A percentile compares a stretch with the other conserved stretches of the same genome.
These are phyloP conservation scores for Ennomos erosarius DNA, from an alignment of 2,888 invertebrate genomes.

Conservation along the genomic window DNA sequence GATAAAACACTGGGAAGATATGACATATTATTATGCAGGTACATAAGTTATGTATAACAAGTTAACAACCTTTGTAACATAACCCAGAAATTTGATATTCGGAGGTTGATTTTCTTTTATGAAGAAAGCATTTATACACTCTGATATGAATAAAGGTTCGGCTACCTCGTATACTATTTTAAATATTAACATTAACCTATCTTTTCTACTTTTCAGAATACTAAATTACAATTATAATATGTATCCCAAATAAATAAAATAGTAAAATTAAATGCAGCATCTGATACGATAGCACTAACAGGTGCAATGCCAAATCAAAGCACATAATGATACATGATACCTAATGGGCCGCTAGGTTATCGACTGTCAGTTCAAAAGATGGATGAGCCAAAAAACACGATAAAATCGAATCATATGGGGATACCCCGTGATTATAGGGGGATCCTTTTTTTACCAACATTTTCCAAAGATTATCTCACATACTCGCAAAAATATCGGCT, in stretches of 20 bases:
- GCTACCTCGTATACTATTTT: no score
- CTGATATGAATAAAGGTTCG: no score
- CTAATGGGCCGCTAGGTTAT: constrained; percentile 44
- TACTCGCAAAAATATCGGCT: constrained; percentile 30
- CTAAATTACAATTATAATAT: neutral
- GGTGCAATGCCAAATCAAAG: constrained; percentile 16
- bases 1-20: no score
- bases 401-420: constrained; percentile 48
- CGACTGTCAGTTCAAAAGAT: constrained; percentile 47
- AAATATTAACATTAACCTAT: no score
- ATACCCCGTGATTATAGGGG: constrained; percentile 42
- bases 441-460: constrained; percentile 39
- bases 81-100: no score
- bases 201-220: neutral
- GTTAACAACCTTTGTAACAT: no score
- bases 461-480: constrained; percentile 38
- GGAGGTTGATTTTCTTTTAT: no score
- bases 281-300: neutral
- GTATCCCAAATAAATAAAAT: neutral
- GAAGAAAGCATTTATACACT: no score
- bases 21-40: no score
- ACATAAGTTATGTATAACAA: no score
- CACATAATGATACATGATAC: constrained; percentile 27
- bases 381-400: constrained; percentile 49
- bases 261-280: no score